phyloP scores from a whole-genome alignment of 2,888 invertebrate species.

The Lithophane socia region DNA sequence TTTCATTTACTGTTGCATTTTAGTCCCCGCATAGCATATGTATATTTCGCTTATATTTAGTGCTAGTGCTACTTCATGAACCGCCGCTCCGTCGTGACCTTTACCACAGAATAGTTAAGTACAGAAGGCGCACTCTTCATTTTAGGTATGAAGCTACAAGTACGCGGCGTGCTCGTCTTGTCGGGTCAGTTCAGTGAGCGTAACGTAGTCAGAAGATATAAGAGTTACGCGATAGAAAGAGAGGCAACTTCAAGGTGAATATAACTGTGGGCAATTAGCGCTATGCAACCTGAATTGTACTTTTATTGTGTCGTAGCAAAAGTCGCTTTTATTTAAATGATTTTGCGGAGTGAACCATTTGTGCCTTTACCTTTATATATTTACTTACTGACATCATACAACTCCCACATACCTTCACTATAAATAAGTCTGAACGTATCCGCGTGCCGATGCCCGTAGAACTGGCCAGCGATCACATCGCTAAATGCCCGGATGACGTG shows the following conservation, averaged over 20 bases:
- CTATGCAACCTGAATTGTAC: too few species aligned
- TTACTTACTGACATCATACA: neutral
- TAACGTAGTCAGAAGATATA: too few species aligned
- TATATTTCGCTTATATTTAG: neutral
- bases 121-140: too few species aligned
- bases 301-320: too few species aligned
- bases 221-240: too few species aligned
- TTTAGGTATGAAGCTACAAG: too few species aligned
- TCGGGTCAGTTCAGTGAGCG: too few species aligned
- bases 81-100: neutral
- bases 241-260: too few species aligned
- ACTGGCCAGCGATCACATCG: conserved; percentile 96
- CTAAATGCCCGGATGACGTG: conserved; percentile 94
- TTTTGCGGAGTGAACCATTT: too few species aligned
- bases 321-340: too few species aligned
- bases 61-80: neutral
- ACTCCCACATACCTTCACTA: conserved; percentile 90
- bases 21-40: neutral
- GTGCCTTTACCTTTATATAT: neutral
- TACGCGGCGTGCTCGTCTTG: too few species aligned
- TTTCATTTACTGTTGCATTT: neutral
- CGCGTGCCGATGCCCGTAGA: conserved; percentile 97
- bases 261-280: too few species aligned
- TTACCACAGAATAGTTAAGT: neutral
- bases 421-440: conserved; percentile 97